Evolutionary conservation across 2,888 invertebrate species (phyloP).

Genomic region (Muschampia plurimacula): DNA sequence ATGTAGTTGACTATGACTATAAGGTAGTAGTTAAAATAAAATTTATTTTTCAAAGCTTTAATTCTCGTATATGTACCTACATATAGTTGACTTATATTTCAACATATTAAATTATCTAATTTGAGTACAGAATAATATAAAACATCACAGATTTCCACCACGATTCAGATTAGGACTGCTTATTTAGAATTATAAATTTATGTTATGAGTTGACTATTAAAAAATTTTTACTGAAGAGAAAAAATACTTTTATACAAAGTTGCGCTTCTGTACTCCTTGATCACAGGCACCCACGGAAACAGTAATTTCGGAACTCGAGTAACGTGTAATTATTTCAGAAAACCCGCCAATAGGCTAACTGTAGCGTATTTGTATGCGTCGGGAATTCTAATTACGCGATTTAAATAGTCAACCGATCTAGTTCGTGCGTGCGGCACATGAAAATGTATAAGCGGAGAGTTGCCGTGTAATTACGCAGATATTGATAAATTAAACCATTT

Average conservation of each 20-base stretch:
- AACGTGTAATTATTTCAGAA: constrained; percentile 81
- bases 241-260: constrained; percentile 5
- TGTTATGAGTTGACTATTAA: no score
- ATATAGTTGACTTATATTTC: no score
- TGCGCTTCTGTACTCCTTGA: constrained; percentile 8
- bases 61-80: no score
- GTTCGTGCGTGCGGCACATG: constrained; percentile 36
- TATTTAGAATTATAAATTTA: no score
- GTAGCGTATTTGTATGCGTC: constrained; percentile 69
- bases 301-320: constrained; percentile 77
- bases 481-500: constrained; percentile 33
- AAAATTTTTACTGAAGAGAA: background rate
- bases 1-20: no score
- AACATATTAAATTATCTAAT: no score
- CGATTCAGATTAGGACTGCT: no score
- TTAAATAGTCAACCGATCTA: constrained; percentile 39
- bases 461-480: constrained; percentile 33
- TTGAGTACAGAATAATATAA: no score
- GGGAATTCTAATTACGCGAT: constrained; percentile 50
- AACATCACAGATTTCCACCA: no score
- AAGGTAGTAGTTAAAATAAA: no score
- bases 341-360: constrained; percentile 77
- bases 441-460: constrained; percentile 34
- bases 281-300: constrained; percentile 41
- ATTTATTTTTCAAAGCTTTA: no score